Conservation (phyloP, 2,113 vertebrate genomes). For the Brevimyrus niger region DNA sequence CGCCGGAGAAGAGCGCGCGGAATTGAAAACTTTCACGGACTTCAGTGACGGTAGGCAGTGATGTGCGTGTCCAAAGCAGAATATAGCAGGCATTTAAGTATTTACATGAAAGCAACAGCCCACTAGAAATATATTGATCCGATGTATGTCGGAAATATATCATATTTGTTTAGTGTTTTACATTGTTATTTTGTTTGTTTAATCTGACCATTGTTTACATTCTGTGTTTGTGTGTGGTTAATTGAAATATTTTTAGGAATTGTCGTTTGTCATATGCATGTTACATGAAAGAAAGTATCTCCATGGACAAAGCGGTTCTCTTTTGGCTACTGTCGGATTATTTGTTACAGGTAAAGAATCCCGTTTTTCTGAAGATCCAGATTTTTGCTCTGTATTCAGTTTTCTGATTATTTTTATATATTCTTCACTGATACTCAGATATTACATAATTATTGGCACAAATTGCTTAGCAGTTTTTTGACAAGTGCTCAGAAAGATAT, state of each 20-base stretch:
- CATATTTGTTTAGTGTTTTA: not conserved
- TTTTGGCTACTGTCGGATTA: slow-evolving; percentile 46
- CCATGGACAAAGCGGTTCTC: slow-evolving; percentile 52
- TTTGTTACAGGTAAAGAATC: slow-evolving; percentile 55
- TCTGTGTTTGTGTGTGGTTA: not conserved
- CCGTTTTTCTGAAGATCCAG: not conserved
- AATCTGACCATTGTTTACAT: not conserved
- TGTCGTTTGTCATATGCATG: not conserved
- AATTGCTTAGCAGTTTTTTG: not conserved
- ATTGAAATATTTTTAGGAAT: not conserved
- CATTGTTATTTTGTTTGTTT: not conserved
- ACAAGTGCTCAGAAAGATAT: slow-evolving; percentile 4
- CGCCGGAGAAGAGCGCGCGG: slow-evolving; percentile 25
- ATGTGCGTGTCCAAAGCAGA: not conserved
- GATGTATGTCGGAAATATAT: not conserved
- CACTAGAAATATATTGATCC: not conserved
- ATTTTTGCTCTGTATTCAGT: not conserved
- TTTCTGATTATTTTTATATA: not conserved
- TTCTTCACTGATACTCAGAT: not conserved
- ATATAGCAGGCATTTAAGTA: not conserved
- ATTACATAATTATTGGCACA: not conserved
- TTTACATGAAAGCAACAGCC: not conserved
- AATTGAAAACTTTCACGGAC: slow-evolving; percentile 43
- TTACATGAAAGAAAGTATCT: slow-evolving; percentile 18
- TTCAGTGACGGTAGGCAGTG: slow-evolving; percentile 5